Evolutionary conservation across 2,797 vertebrate genomes (phyloP).

Genomic region (Sparus aurata): DNA sequence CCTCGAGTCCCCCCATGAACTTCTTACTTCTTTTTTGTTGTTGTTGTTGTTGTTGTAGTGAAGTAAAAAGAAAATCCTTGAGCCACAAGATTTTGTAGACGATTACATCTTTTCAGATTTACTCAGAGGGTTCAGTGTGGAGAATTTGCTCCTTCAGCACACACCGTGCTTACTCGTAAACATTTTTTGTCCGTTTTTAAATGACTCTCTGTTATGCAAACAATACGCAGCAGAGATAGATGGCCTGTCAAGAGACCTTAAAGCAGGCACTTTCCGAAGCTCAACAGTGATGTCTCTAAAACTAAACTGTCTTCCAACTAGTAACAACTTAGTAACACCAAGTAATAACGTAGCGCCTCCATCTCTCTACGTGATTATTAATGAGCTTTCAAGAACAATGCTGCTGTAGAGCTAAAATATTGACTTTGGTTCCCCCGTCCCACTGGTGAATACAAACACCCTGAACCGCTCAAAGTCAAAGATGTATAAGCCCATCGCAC

Average conservation of each 20-base stretch:
- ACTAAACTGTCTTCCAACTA: slow-evolving; percentile 50
- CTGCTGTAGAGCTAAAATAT: slow-evolving; percentile 61
- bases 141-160: no score
- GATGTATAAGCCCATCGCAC: slow-evolving; percentile 20
- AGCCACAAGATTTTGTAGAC: background rate
- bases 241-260: slow-evolving; percentile 22
- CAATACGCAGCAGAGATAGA: slow-evolving; percentile 13
- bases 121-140: background rate
- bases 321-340: slow-evolving; percentile 61
- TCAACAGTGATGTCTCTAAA: slow-evolving; percentile 35
- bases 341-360: slow-evolving; percentile 40
- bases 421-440: slow-evolving; percentile 71
- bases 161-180: no score
- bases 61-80: background rate
- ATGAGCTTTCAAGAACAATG: slow-evolving; percentile 73
- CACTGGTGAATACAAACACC: slow-evolving; percentile 79
- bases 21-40: background rate
- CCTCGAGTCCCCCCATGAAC: slow-evolving; percentile 15
- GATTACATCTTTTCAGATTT: background rate
- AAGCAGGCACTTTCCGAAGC: slow-evolving; percentile 18
- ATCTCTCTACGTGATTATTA: slow-evolving; percentile 65
- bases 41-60: background rate
- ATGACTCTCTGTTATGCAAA: slow-evolving; percentile 21
- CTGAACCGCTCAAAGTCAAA: slow-evolving; percentile 78
- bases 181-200: background rate